These are phyloP conservation scores for Typhlomys cinereus DNA, from an alignment of 2,113 vertebrate species.

Conservation along the genomic window DNA sequence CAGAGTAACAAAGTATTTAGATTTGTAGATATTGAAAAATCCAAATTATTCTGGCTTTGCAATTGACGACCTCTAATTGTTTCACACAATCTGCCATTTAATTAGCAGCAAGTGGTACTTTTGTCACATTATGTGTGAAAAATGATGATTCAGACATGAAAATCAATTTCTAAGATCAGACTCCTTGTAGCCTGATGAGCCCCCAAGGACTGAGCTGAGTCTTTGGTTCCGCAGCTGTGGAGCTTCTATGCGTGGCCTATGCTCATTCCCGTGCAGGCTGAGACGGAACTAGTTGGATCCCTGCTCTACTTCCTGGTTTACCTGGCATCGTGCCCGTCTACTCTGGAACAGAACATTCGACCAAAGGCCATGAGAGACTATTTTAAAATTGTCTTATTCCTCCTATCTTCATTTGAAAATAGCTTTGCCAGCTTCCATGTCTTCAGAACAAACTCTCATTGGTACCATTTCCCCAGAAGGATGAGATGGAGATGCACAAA, in stretches of 20 bases:
- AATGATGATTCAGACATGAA: constrained; percentile 48
- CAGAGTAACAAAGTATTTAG: background rate
- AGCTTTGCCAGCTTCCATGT: background rate
- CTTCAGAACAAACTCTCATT: background rate
- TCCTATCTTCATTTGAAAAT: background rate
- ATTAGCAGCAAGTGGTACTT: constrained; percentile 44
- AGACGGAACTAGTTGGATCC: background rate
- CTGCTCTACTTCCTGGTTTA: too few species aligned
- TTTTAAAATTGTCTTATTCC: background rate
- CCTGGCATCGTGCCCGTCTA: background rate
- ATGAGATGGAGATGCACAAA: fast-evolving
- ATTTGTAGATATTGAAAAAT: background rate
- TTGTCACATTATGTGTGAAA: constrained; percentile 43
- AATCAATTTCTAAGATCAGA: constrained; percentile 35
- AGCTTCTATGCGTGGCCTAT: background rate
- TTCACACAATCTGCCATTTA: constrained; percentile 39
- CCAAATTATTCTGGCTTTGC: constrained; percentile 33
- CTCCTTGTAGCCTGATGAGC: background rate
- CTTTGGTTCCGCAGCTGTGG: background rate
- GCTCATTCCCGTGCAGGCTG: background rate
- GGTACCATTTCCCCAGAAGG: background rate
- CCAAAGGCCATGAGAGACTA: background rate
- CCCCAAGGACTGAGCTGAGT: background rate
- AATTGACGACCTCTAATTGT: background rate
- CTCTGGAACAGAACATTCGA: background rate